Base-by-base conservation (phyloP, 2,113 vertebrate species). In the Cairina moschata region DNA sequence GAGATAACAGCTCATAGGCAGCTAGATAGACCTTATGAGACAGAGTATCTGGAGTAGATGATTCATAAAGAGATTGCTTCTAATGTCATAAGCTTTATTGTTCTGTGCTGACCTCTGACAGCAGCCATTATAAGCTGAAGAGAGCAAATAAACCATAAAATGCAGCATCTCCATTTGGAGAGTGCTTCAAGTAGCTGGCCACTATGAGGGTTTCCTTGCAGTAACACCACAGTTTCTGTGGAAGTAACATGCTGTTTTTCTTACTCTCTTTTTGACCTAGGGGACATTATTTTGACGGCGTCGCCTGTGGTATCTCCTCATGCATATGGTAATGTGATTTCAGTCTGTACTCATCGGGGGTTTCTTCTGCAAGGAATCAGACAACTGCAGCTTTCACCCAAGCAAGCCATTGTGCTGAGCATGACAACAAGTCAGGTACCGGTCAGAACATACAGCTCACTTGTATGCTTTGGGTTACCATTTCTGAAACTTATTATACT, bases 391-490 rank as follows among this genome's bases (percentile, higher is more conserved):
- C 95, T 98, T 67, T 88, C 94, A 38, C 92, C 91, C 26, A 23
- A 93, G 59, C 92, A 90, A 52, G 97, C 92, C 5, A 2, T 46
- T 6, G 54, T 44, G 50, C 91, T 98, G n/a, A 83, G 96, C 79
- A 95, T 98, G 96, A 93, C 59, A 58, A n/a, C 62, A 32, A 76
- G 78, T 68, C 98, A 98, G 98, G 98, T 98, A 97, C 59, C 11
- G 76, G 63, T 20, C 46, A 48, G 40, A 38, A 29, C 0, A 0
- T 32, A 10, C 32, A 46, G 46, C 21, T 15, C 22, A 3, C 12
- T 10, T 50, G 29, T 56, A 2, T 21, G 7, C 44, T 55, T 50
- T 21, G 54, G 44, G 4, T 54, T 42, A 15, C 25, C 14, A 4
- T 13, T 20, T 81, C 58, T 84, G 92, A 65, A 75, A 5, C 28